These are phyloP conservation scores for Acleris holmiana DNA, from an alignment of 2,888 invertebrate genomes.

Conservation along the genomic window DNA sequence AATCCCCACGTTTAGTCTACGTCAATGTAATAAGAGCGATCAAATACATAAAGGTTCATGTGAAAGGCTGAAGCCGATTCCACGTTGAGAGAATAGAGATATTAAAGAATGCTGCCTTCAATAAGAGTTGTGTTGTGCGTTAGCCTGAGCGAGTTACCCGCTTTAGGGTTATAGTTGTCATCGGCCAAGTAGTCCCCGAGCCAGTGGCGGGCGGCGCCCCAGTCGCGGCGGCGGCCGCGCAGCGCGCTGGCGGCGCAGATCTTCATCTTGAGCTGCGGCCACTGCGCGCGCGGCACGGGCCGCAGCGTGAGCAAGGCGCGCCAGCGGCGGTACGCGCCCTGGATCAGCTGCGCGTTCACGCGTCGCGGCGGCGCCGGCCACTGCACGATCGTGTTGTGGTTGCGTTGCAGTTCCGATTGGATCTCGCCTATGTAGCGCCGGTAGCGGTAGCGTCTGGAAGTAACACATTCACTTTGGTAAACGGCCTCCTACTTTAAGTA, in stretches of 20 bases:
- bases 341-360: conserved; percentile 83
- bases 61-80: no score
- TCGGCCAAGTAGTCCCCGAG: conserved; percentile 73
- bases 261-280: conserved; percentile 90
- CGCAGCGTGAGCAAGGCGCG: conserved; percentile 93
- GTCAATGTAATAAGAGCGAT: no score
- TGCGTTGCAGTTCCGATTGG: conserved; percentile 57
- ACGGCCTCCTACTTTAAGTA: no score
- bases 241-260: conserved; percentile 72
- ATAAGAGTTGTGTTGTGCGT: no score
- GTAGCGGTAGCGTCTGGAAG: conserved; percentile 67
- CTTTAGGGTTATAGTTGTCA: conserved; percentile 59
- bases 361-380: conserved; percentile 93
- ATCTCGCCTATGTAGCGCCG: conserved; percentile 70
- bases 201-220: conserved; percentile 72
- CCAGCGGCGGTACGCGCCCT: conserved; percentile 91
- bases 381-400: conserved; percentile 58
- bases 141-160: conserved; percentile 52
- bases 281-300: conserved; percentile 91
- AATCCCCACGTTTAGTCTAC: no score
- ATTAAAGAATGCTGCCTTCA: no score
- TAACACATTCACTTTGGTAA: not conserved
- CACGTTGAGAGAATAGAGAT: no score
- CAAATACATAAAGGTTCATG: no score
- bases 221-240: conserved; percentile 56